Evolutionary conservation across 2,888 invertebrate genomes (phyloP).

Genomic region (Trisateles emortualis): DNA sequence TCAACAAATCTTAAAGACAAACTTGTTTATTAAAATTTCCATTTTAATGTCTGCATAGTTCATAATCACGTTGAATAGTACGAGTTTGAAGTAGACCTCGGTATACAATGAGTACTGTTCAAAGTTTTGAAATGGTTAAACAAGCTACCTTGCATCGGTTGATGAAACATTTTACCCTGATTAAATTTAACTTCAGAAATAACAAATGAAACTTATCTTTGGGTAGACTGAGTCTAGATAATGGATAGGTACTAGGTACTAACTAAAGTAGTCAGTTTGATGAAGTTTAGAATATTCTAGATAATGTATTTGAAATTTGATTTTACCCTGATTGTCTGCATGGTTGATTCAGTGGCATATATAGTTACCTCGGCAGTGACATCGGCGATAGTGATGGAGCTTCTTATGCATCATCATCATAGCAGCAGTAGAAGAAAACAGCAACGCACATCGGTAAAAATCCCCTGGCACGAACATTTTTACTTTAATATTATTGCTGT

Average conservation of each 20-base stretch:
- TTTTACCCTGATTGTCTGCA: too few relatives aligned
- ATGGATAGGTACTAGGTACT: too few relatives aligned
- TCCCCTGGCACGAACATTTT: too few relatives aligned
- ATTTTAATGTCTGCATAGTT: not conserved
- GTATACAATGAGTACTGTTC: conserved; percentile 25
- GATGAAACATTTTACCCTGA: conserved; percentile 39
- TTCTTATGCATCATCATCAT: too few relatives aligned
- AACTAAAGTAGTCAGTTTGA: not conserved
- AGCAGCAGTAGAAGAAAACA: too few relatives aligned
- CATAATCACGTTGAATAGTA: conserved; percentile 19
- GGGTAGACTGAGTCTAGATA: not conserved
- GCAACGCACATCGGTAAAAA: too few relatives aligned
- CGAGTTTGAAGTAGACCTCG: conserved; percentile 30
- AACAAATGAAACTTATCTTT: conserved; percentile 8
- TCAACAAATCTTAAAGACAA: conserved; percentile 4
- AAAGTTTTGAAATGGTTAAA: conserved; percentile 34
- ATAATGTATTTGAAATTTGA: too few relatives aligned
- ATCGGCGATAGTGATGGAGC: too few relatives aligned
- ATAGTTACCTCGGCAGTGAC: too few relatives aligned
- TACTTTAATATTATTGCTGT: too few relatives aligned
- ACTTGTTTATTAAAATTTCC: conserved; percentile 20
- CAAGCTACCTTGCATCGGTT: conserved; percentile 25
- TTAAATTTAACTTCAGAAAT: conserved; percentile 35
- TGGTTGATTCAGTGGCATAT: too few relatives aligned
- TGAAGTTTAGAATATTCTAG: not conserved